phyloP scores from a whole-genome alignment of 2,888 invertebrate species.

The Chrysodeixis includens region DNA sequence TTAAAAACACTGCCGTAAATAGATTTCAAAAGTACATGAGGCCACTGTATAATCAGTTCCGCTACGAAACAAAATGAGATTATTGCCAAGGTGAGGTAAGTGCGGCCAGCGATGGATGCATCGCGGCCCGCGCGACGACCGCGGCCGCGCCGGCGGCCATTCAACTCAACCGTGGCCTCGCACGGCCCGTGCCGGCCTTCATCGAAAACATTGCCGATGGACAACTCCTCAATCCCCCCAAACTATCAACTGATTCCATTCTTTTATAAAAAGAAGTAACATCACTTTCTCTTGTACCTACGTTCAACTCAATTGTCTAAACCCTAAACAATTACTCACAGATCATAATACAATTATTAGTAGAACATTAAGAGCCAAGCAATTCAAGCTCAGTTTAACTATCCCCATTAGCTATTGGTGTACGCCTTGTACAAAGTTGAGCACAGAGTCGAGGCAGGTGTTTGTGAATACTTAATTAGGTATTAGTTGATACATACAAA shows the following conservation, averaged over 20 bases:
- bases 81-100: slow-evolving; percentile 84
- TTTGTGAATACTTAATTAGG: neutral
- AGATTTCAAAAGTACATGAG: slow-evolving; percentile 58
- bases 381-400: slow-evolving; percentile 8
- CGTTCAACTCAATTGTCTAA: slow-evolving; percentile 34
- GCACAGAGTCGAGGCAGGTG: neutral
- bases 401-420: slow-evolving; percentile 10
- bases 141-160: slow-evolving; percentile 76
- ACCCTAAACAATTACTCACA: slow-evolving; percentile 41
- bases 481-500: slow-evolving; percentile 14
- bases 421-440: slow-evolving; percentile 25
- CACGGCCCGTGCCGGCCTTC: slow-evolving; percentile 61
- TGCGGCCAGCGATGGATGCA: slow-evolving; percentile 76
- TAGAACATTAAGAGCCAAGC: slow-evolving; percentile 11
- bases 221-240: slow-evolving; percentile 36
- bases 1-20: slow-evolving; percentile 39
- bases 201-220: slow-evolving; percentile 48
- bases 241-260: slow-evolving; percentile 21
- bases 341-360: slow-evolving; percentile 44
- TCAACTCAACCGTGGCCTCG: slow-evolving; percentile 82
- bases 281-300: slow-evolving; percentile 10
- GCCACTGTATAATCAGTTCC: slow-evolving; percentile 73
- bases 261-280: neutral
- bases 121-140: slow-evolving; percentile 68
- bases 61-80: slow-evolving; percentile 79